Base-by-base conservation (phyloP, 2,113 vertebrate species). In the Rhabdomys dilectus region DNA sequence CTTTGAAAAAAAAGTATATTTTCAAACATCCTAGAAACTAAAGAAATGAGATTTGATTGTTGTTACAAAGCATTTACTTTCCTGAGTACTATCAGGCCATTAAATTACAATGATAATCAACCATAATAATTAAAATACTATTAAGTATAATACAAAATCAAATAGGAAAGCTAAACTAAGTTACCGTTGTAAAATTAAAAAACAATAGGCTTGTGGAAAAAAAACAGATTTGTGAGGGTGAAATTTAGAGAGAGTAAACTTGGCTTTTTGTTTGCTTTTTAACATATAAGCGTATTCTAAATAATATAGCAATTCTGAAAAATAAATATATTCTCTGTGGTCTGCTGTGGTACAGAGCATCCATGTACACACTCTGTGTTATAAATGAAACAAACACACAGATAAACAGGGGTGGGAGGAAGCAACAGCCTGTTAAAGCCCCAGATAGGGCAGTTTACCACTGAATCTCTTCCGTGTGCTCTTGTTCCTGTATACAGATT, bases 101-200 rank as follows among this genome's bases (percentile, higher is more conserved):
- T 97, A 96, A 96, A 93, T 96, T 89, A 96, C 39, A 80, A 91
- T 94, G 60, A 96, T 95, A 97, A 96, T 95, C 62, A 93, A 93
- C 75, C 58, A 89, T 34, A 92, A 94, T 88, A 96, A 98, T 96
- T 98, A 98, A 97, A 96, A 96, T 94, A 90, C 77, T 78, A 91
- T 91, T 97, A 98, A 94, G n/a, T 87, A 68, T 97, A 95, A 96
- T 85, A 76, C 89, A 89, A 96, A 97, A 93, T 95, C 64, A 97
- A 96, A 94, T 66, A 95, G 73, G 91, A 97, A 97, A 84, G 73
- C 94, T 95, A 97, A 96, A 94, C 93, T 96, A 92, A 95, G 42
- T 60, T 97, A 66, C 7, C 56, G 91, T 62, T 80, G 91, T 78
- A 89, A 96, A 97, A 91, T 88, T 92, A 97, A 78, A 78, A 96